Evolutionary conservation across 2,113 vertebrate species (phyloP), one percentile per base, ranked within the genome.

Genomic region (Daubentonia madagascariensis): DNA sequence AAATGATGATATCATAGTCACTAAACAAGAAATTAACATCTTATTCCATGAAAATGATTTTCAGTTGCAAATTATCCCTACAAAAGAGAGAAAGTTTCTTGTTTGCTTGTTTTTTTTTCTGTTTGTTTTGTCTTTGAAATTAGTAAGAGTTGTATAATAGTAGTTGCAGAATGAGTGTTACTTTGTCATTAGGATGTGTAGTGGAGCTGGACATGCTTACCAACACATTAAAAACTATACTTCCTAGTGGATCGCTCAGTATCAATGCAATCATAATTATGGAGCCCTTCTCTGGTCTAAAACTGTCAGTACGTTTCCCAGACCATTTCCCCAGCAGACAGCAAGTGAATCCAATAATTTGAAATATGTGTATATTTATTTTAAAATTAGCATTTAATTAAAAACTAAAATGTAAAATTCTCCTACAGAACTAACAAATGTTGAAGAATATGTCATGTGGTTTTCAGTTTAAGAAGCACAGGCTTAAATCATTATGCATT

Each of bases 321-420:
- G 54, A 3, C 61, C 61, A 54, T 72, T 93, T 90, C 25, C 12
- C 76, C 52, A 90, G 3, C 32, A 87, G 67, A 94, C 28, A 96
- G 48, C 52, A 93, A 79, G 3, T 32, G 3, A 59, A 65, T 91
- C 28, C 16, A 35, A 57, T 89, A 25, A 63, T 52, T 65, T 92
- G 13, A 96, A 84, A 81, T 96, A 84, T 32, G n/a, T 0, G 67
- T 87, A 40, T 54, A 68, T 54, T 85, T 48, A 91, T 43, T 89
- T 92, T 92, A 63, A 92, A 89, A 89, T 81, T 67, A 94, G 28
- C 30, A 76, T 78, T 61, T 89, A 75, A 92, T 85, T 92, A 79
- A 85, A 96, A 80, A 73, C 57, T 37, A 94, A 83, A 91, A 94
- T 88, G 18, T 63, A 92, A 88, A 89, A 57, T 76, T 93, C 6